Evolutionary conservation across 2,113 vertebrate genomes (phyloP).

Genomic region (Gavia stellata): DNA sequence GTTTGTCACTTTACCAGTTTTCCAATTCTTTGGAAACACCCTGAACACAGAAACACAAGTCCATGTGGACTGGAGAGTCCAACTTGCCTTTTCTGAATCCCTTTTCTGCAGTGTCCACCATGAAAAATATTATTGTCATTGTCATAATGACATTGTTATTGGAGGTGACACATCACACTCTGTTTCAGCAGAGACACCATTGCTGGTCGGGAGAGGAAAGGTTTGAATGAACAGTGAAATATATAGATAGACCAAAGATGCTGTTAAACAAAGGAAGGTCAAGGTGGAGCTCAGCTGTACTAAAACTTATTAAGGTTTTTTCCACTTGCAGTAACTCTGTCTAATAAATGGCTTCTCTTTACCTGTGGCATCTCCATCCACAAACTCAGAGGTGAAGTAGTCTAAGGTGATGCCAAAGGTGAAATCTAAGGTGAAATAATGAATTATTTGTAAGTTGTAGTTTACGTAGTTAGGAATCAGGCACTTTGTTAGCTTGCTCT

Average conservation of each 20-base stretch:
- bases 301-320: neutral
- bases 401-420: neutral
- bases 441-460: neutral
- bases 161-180: neutral
- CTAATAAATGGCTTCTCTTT: neutral
- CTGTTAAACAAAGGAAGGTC: neutral
- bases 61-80: neutral
- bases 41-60: neutral
- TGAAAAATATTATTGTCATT: neutral
- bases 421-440: neutral
- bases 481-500: neutral
- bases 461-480: neutral
- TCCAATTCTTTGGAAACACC: neutral
- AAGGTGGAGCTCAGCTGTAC: neutral
- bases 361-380: neutral
- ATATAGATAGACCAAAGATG: neutral
- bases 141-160: neutral
- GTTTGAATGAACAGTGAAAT: neutral
- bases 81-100: neutral
- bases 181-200: neutral
- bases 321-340: neutral
- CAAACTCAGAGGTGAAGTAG: neutral
- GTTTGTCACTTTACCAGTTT: neutral
- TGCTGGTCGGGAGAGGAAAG: neutral
- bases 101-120: neutral